Evolutionary conservation across 2,113 vertebrate species (phyloP).

Genomic region (Probosciger aterrimus): DNA sequence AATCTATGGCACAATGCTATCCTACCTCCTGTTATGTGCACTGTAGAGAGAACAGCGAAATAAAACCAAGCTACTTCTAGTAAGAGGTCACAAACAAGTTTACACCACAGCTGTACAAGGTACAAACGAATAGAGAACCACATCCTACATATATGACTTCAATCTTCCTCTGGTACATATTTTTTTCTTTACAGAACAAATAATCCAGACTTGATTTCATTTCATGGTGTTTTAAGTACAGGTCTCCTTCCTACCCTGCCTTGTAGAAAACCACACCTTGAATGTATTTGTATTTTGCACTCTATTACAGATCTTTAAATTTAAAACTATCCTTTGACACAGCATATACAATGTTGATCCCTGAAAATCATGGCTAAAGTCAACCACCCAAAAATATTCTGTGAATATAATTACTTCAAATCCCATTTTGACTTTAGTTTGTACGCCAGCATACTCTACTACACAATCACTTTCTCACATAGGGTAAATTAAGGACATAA

Average conservation of each 20-base stretch:
- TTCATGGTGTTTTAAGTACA: neutral
- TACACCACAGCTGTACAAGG: neutral
- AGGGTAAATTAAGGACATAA: neutral
- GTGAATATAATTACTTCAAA: neutral
- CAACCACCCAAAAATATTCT: neutral
- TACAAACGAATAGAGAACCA: neutral
- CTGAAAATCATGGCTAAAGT: neutral
- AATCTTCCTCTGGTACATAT: neutral
- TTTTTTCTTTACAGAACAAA: neutral
- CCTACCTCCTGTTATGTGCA: neutral
- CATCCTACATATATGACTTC: fast-evolving
- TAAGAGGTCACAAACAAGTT: neutral
- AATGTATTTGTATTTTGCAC: neutral
- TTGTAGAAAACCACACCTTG: neutral
- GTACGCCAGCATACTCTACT: neutral
- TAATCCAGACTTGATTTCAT: neutral
- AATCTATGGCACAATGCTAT: neutral
- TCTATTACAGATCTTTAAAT: neutral
- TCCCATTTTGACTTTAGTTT: neutral
- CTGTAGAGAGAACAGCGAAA: fast-evolving
- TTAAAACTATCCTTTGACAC: neutral
- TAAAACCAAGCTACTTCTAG: neutral
- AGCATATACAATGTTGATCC: neutral
- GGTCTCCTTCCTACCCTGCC: neutral
- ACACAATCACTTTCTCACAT: neutral